phyloP scores from a whole-genome alignment of 2,888 invertebrate species.

The Parnassius smintheus region DNA sequence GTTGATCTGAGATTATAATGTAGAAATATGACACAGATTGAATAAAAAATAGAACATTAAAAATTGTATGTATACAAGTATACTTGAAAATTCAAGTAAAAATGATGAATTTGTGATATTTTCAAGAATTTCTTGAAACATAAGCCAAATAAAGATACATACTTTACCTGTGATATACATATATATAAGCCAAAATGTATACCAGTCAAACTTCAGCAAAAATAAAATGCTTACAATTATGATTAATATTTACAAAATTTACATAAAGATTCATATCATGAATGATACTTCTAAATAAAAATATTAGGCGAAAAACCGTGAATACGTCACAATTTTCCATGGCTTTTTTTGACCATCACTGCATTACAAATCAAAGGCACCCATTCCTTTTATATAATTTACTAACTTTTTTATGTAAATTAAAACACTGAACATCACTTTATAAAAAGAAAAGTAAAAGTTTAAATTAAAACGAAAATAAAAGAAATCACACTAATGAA shows the following conservation, averaged over 20 bases:
- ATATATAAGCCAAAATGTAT: slow-evolving; percentile 2
- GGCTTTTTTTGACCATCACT: not conserved
- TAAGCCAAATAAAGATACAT: too few relatives aligned
- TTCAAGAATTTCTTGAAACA: too few relatives aligned
- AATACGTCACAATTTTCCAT: slow-evolving; percentile 2
- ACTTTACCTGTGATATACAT: not conserved
- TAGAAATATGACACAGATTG: too few relatives aligned
- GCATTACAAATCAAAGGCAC: slow-evolving; percentile 7
- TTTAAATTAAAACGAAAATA: not conserved
- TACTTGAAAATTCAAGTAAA: too few relatives aligned
- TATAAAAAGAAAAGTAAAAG: not conserved
- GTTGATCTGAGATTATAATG: too few relatives aligned
- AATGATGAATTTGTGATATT: too few relatives aligned
- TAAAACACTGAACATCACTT: slow-evolving; percentile 16
- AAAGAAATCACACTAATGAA: slow-evolving; percentile 11
- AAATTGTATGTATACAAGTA: too few relatives aligned
- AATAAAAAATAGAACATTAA: too few relatives aligned
- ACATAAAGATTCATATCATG: slow-evolving; percentile 40
- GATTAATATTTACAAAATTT: slow-evolving; percentile 69
- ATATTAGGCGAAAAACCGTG: not conserved
- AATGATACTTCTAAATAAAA: not conserved
- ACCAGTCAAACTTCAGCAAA: slow-evolving; percentile 41
- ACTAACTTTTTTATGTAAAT: not conserved
- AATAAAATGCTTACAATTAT: slow-evolving; percentile 55
- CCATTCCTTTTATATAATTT: slow-evolving; percentile 8